Percentiles rank a stretch among this genome's conserved stretches.
These are phyloP conservation scores for Cherax quadricarinatus DNA, from an alignment of 1,140 invertebrate genomes.

Conservation along the genomic window DNA sequence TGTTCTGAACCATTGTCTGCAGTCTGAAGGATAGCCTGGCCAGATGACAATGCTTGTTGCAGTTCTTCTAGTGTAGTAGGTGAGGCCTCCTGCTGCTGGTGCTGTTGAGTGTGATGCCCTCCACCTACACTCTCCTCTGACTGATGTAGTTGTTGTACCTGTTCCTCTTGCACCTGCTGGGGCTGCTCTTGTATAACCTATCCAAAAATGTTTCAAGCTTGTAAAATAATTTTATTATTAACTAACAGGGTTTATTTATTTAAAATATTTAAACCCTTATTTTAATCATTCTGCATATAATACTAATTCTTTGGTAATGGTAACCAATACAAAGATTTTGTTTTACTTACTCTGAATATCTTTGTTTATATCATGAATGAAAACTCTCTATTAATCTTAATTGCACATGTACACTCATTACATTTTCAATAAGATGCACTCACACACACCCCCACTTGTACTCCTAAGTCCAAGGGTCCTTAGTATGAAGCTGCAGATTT, in stretches of 20 bases:
- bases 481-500: too few species aligned
- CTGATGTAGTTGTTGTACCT: constrained; percentile 55
- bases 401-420: too few species aligned
- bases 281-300: too few species aligned
- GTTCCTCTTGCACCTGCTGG: constrained; percentile 49
- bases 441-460: too few species aligned
- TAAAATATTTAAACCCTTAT: not conserved
- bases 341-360: too few species aligned
- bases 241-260: not conserved
- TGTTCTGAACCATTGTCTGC: constrained; percentile 68
- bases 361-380: too few species aligned
- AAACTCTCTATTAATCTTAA: too few species aligned
- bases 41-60: constrained; percentile 69
- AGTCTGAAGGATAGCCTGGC: constrained; percentile 72
- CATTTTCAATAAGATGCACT: too few species aligned
- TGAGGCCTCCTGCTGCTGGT: constrained; percentile 45
- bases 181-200: constrained; percentile 59
- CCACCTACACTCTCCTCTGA: constrained; percentile 23
- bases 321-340: too few species aligned
- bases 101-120: constrained; percentile 1
- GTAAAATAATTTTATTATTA: not conserved
- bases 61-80: constrained; percentile 70
- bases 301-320: too few species aligned
- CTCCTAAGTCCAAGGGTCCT: too few species aligned
- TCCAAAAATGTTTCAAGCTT: not conserved